Base-by-base conservation (phyloP, 2,113 vertebrate species). In the Malurus melanocephalus region DNA sequence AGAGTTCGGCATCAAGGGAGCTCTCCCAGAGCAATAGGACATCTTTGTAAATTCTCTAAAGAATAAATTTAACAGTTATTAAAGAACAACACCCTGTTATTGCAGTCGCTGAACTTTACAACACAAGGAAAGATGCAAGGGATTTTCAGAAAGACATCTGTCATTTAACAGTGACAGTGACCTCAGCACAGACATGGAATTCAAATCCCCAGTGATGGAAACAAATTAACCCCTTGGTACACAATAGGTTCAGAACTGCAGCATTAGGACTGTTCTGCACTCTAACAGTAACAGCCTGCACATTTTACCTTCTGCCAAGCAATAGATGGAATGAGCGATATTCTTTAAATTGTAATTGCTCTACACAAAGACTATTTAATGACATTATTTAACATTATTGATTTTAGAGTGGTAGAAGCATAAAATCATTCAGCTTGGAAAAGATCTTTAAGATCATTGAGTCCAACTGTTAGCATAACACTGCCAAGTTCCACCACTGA, bases 61-160 rank as follows among this genome's bases (percentile, higher is more conserved):
- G 98, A 97, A 97, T 98, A 97, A 98, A 98, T 98, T 98, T 98
- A 98, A 98, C 98, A 98, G 98, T 98, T 99, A 98, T 98, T 98
- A 98, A 97, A 97, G 97, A 97, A 97, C 95, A 97, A 95, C 97
- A 96, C 97, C 95, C 97, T 96, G 90, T 95, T 97, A 94, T 88
- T 94, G 93, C 95, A 97, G 96, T 94, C 96, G 89, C 90, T 97
- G 97, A 98, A 98, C 97, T 98, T 96, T 97, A 97, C 97, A 97
- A 98, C 97, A 97, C 98, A 98, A 97, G 98, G 97, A 98, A 98
- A 96, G 97, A 98, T 98, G 96, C 97, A 97, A 97, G 97, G 97
- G 96, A 97, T 98, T 98, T 98, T 97, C 98, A 98, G 97, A 97
- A 98, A 98, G 98, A 98, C 98, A 98, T 98, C 98, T 99, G 98